Conservation (phyloP, 2,797 vertebrate species). For the Oreortyx pictus region DNA sequence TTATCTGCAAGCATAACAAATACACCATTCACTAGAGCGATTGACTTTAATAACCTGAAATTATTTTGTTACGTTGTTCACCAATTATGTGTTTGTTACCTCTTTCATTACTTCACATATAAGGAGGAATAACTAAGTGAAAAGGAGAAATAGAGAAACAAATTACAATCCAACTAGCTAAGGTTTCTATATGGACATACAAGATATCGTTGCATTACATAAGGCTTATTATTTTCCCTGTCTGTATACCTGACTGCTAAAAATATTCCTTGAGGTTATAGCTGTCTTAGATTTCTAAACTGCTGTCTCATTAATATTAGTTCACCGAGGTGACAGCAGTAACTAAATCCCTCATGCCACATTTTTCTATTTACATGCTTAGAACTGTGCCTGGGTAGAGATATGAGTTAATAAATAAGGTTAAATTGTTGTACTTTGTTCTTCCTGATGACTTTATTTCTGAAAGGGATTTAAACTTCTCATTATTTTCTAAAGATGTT, state of each 20-base stretch:
- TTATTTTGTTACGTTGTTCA: not conserved
- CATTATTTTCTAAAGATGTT: not conserved
- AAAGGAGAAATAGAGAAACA: not conserved
- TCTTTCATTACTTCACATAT: not conserved
- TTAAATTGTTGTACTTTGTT: not conserved
- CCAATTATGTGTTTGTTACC: not conserved
- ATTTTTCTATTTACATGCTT: not conserved
- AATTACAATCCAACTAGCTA: not conserved
- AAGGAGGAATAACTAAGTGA: not conserved
- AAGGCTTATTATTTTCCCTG: not conserved
- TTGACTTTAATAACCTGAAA: not conserved
- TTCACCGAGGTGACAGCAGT: not conserved
- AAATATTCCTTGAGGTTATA: not conserved
- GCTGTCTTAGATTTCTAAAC: not conserved
- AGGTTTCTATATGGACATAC: not conserved
- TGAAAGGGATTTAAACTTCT: not conserved
- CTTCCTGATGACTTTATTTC: not conserved
- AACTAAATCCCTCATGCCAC: not conserved
- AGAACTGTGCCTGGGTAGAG: not conserved
- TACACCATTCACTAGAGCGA: slow-evolving; percentile 27
- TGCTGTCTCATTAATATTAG: not conserved
- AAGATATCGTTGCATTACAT: not conserved
- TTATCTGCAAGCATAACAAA: not conserved
- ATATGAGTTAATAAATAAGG: not conserved
- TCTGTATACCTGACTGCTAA: not conserved